Conservation (phyloP, 2,888 invertebrate genomes). For the Portevinia maculata region DNA sequence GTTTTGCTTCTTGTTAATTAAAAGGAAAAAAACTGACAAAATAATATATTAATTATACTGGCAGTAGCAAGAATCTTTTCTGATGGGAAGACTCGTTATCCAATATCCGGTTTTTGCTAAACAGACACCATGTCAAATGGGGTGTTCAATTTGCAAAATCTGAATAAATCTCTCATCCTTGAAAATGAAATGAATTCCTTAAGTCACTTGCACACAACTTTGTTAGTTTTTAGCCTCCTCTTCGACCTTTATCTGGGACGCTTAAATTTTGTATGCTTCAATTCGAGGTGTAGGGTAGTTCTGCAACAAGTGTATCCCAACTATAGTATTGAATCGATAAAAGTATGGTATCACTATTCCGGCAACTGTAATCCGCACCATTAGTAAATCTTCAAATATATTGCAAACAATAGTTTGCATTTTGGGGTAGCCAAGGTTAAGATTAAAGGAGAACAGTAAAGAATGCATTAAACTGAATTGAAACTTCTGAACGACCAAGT, state of each 20-base stretch:
- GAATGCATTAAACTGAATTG: slow-evolving; percentile 11
- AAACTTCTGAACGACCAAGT: slow-evolving; percentile 23
- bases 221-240: too few species aligned
- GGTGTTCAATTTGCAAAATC: slow-evolving; percentile 16
- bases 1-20: too few species aligned
- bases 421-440: background rate
- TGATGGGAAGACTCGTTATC: slow-evolving; percentile 1
- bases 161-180: too few species aligned
- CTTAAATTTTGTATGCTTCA: too few species aligned
- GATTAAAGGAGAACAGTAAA: background rate
- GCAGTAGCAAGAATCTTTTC: slow-evolving; percentile 12
- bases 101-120: slow-evolving; percentile 17
- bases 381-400: slow-evolving; percentile 23
- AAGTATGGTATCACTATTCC: background rate
- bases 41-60: slow-evolving; percentile 43
- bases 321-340: slow-evolving; percentile 32
- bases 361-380: background rate
- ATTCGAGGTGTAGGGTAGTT: background rate
- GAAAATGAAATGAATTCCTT: too few species aligned
- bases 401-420: background rate
- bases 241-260: too few species aligned
- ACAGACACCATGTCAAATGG: slow-evolving; percentile 15
- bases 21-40: background rate
- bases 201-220: too few species aligned
- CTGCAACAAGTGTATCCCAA: slow-evolving; percentile 22